phyloP scores from a whole-genome alignment of 2,797 vertebrate species.

The Caiman crocodilus region DNA sequence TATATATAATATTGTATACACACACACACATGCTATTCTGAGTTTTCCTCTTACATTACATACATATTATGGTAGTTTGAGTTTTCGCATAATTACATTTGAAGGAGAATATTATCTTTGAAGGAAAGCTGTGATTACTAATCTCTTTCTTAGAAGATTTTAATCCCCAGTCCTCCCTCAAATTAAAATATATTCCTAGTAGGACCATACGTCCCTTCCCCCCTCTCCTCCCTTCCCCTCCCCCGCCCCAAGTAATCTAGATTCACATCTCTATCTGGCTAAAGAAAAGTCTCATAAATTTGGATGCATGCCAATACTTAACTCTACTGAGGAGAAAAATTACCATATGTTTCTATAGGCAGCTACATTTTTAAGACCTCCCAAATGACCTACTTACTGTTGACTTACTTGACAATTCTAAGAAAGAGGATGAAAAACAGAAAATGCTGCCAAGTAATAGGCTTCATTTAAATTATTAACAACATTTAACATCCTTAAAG shows the following conservation, averaged over 20 bases:
- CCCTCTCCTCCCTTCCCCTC: neutral
- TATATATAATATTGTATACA: too few relatives aligned
- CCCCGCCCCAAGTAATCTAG: neutral
- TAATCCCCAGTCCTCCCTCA: neutral
- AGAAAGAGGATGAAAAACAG: neutral
- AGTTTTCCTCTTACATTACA: neutral
- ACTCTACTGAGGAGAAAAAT: slow-evolving; percentile 6
- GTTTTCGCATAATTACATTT: slow-evolving; percentile 23
- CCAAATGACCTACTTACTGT: neutral
- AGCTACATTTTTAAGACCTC: neutral
- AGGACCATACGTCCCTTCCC: too few relatives aligned
- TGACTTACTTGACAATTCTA: neutral
- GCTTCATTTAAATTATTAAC: slow-evolving; percentile 12
- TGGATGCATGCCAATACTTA: slow-evolving; percentile 7
- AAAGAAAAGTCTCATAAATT: slow-evolving; percentile 1
- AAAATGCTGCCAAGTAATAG: neutral
- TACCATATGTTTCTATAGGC: neutral
- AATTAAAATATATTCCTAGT: slow-evolving; percentile 39
- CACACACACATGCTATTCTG: neutral
- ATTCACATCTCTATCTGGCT: neutral
- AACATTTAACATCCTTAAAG: neutral
- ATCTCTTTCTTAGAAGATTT: neutral
- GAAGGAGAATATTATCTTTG: slow-evolving; percentile 1
- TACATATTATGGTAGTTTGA: neutral
- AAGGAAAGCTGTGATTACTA: neutral